Conservation (phyloP, 2,797 vertebrate species). For the Knipowitschia caucasica region DNA sequence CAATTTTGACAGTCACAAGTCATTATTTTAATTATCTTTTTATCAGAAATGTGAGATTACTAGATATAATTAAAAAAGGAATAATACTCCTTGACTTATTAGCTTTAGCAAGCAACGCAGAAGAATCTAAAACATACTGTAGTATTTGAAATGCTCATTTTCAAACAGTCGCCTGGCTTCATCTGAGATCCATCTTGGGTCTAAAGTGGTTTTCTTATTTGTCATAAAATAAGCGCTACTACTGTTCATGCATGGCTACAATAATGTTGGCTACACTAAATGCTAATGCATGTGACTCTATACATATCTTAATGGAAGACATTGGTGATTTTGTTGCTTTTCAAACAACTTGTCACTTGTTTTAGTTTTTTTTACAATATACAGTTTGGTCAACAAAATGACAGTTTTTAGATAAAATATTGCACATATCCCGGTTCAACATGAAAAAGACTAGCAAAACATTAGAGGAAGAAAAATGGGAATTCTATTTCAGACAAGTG, state of each 20-base stretch:
- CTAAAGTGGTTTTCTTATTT: constrained; percentile 41
- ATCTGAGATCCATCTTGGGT: constrained; percentile 31
- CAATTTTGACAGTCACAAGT: no score
- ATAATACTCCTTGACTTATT: no score
- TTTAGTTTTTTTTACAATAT: constrained; percentile 86
- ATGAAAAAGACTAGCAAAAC: constrained; percentile 16
- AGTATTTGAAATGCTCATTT: no score
- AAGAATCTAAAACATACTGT: no score
- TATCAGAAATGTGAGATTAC: no score
- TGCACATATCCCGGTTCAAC: constrained; percentile 86
- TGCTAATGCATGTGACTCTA: constrained; percentile 97
- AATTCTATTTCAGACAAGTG: constrained; percentile 3
- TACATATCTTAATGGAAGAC: constrained; percentile 99
- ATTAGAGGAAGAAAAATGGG: neutral
- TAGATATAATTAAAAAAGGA: no score
- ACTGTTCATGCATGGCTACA: constrained; percentile 88
- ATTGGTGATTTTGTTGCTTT: constrained; percentile 99
- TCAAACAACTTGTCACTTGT: constrained; percentile 99
- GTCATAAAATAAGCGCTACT: constrained; percentile 71
- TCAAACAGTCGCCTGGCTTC: constrained; percentile 4
- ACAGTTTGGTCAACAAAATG: constrained; percentile 82
- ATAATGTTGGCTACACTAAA: constrained; percentile 83
- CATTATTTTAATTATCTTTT: no score
- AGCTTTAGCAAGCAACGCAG: no score
- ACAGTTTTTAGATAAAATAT: constrained; percentile 84